phyloP scores from a whole-genome alignment of 2,888 invertebrate genomes.

The Sinelater perroti region DNA sequence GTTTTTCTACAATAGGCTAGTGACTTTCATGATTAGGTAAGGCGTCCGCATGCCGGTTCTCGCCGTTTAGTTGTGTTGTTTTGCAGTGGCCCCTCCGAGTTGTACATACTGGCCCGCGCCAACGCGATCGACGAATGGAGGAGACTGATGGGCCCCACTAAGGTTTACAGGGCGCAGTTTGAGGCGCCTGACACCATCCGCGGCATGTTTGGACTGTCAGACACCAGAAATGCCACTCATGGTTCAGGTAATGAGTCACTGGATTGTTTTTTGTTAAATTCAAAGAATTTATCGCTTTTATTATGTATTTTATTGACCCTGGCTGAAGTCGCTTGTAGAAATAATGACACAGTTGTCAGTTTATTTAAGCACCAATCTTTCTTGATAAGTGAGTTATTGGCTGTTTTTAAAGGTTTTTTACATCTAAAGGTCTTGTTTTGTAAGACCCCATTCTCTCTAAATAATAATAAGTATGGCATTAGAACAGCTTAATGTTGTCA shows the following conservation, averaged over 20 bases:
- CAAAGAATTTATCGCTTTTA: no score
- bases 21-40: slow-evolving; percentile 84
- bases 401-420: no score
- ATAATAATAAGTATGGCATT: no score
- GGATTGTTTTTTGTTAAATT: background rate
- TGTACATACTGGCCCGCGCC: slow-evolving; percentile 78
- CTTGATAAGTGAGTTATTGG: no score
- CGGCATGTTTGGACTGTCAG: slow-evolving; percentile 87
- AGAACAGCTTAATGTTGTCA: no score
- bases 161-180: slow-evolving; percentile 82
- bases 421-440: no score
- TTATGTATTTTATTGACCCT: no score
- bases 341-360: no score
- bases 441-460: no score
- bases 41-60: slow-evolving; percentile 13
- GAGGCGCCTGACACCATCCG: slow-evolving; percentile 81
- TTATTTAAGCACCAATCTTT: no score
- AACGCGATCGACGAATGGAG: slow-evolving; percentile 86
- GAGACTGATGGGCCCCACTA: slow-evolving; percentile 87
- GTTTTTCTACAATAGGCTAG: slow-evolving; percentile 84
- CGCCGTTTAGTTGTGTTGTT: slow-evolving; percentile 16
- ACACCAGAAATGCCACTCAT: slow-evolving; percentile 94
- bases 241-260: slow-evolving; percentile 82
- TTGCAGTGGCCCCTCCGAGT: slow-evolving; percentile 84
- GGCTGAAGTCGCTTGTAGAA: no score